Evolutionary conservation across 2,888 invertebrate genomes (phyloP), one percentile per base, ranked within the genome.

Genomic region (Chymomyza fuscimana): DNA sequence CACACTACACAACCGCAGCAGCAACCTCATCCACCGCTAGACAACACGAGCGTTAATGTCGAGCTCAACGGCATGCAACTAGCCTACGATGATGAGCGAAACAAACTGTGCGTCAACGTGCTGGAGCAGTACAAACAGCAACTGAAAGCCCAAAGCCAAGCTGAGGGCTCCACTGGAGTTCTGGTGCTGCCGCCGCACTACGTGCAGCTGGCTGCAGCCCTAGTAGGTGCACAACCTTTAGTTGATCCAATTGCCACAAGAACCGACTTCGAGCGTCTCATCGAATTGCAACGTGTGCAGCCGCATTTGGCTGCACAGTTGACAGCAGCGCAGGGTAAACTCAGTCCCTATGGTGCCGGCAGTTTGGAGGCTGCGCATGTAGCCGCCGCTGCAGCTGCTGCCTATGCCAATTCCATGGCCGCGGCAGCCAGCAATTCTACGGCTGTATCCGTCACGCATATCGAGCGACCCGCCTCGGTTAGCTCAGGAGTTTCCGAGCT

Each of bases 141-240:
- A 76, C 77, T 90, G 5, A 91, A 91, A 80, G 80, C 82, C 2
- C 82, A 81, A 59, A 69, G 63, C 10, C 74, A 81, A 29, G 60
- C 74, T 22, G 72, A 72, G 7, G 70, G 63, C 1, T 93, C 93
- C 77, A 93, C 93, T 76, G 93, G 93, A 4, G 93, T 94, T 7
- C 92, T 94, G 75, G 92, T 94, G 10, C 89, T 94, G 40, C 94
- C 94, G 60, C 93, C 93, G 73, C 94, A 94, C 81, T 94, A 94
- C 83, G 93, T 94, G 22, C 94, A 94, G 82, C 83, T 94, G 64
- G 93, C 93, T 2, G 93, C 93, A 0, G 93, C 93, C 2, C 76
- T 91, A 46, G 92, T 92, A 5, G 91, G 88, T 70, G 88, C 91
- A 7, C 90, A 91, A 73, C 85, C 89, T 3, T 86, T 91, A 74